These are phyloP conservation scores for Catamblyrhynchus diadema DNA, from an alignment of 2,797 vertebrate genomes.

Conservation along the genomic window DNA sequence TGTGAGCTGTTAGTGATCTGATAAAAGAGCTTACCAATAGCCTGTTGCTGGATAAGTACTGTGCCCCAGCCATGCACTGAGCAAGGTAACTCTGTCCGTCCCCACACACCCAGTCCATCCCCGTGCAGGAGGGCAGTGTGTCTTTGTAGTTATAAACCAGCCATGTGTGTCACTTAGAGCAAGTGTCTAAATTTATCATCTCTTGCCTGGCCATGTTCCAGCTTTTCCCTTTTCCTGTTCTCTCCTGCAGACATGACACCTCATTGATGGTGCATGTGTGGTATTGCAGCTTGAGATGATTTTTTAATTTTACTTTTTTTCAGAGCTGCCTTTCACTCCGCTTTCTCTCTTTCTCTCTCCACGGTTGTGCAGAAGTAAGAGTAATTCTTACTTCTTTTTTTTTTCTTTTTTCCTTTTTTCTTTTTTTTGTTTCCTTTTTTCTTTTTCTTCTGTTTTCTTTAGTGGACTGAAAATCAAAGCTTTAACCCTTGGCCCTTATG, in stretches of 20 bases:
- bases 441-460: slow-evolving; percentile 30
- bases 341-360: slow-evolving; percentile 8
- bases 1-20: slow-evolving; percentile 13
- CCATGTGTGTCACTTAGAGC: slow-evolving; percentile 8
- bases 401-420: fast-evolving
- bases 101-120: not conserved
- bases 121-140: slow-evolving; percentile 21
- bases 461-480: slow-evolving; percentile 51
- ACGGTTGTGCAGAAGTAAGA: slow-evolving; percentile 44
- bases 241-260: slow-evolving; percentile 26
- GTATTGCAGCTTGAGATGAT: slow-evolving; percentile 12
- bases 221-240: slow-evolving; percentile 5
- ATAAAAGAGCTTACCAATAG: not conserved
- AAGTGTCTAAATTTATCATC: slow-evolving; percentile 44
- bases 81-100: not conserved
- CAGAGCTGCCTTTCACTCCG: slow-evolving; percentile 47
- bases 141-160: not conserved
- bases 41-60: not conserved
- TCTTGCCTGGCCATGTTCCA: slow-evolving; percentile 48
- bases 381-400: slow-evolving; percentile 41
- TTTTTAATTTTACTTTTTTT: not conserved
- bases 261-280: slow-evolving; percentile 31
- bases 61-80: not conserved
- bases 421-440: slow-evolving; percentile 2
- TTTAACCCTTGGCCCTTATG: slow-evolving; percentile 29